A percentile compares a stretch with the other conserved stretches of the same genome.
Evolutionary conservation across 2,113 vertebrate species (phyloP).

Genomic region (Parotia lawesii): DNA sequence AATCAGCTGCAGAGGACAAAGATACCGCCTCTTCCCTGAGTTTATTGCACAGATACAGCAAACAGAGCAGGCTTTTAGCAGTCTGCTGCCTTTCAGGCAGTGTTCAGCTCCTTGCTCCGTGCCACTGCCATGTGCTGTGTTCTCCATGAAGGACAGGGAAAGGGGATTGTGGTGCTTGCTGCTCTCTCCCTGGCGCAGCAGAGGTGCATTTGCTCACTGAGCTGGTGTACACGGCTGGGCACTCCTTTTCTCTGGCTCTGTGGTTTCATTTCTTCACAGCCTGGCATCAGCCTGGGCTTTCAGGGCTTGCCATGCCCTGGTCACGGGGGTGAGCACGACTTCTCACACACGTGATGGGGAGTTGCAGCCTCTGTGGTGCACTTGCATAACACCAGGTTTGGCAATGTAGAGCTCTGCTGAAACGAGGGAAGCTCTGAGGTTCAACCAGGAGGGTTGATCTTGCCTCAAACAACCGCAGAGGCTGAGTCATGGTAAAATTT

Average conservation of each 20-base stretch:
- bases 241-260: not conserved
- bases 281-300: not conserved
- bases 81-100: not conserved
- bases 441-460: not conserved
- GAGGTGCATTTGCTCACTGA: not conserved
- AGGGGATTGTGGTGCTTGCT: not conserved
- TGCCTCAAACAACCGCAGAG: not conserved
- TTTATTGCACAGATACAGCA: not conserved
- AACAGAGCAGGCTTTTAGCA: not conserved
- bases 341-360: not conserved
- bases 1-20: not conserved
- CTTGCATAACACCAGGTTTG: slow-evolving; percentile 27
- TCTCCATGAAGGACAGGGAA: not conserved
- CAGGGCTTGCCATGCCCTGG: not conserved
- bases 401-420: slow-evolving; percentile 23
- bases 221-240: rapidly evolving
- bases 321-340: not conserved
- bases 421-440: not conserved
- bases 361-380: not conserved
- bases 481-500: not conserved
- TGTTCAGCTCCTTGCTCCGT: not conserved
- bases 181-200: not conserved
- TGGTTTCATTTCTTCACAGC: not conserved
- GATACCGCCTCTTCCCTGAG: not conserved
- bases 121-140: rapidly evolving